Evolutionary conservation across 2,888 invertebrate genomes (phyloP).

Genomic region (Zaprionus lineosus): DNA sequence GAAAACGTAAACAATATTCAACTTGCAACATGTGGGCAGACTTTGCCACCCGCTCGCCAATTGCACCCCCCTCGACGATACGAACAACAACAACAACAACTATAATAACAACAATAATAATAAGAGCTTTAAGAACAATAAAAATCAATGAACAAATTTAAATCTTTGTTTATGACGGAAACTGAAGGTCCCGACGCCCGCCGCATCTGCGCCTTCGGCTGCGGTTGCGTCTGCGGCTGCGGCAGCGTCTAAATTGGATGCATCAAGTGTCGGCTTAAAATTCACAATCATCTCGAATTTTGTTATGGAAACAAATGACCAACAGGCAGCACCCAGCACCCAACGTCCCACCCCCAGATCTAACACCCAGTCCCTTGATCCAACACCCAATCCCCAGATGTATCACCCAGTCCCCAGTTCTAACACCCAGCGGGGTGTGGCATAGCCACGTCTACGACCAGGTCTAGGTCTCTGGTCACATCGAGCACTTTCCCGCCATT

Average conservation of each 20-base stretch:
- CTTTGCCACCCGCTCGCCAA: slow-evolving; percentile 28
- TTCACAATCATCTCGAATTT: slow-evolving; percentile 28
- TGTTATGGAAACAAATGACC: slow-evolving; percentile 17
- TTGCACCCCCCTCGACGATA: no score
- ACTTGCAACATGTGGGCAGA: slow-evolving; percentile 71
- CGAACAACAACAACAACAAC: no score
- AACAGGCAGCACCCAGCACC: no score
- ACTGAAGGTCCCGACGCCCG: slow-evolving; percentile 27
- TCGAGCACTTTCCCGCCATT: slow-evolving; percentile 9
- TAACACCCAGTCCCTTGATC: no score
- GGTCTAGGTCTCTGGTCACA: no score
- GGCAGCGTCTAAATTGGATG: no score
- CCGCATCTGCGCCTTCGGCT: no score
- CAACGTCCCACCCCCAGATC: no score
- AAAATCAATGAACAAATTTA: slow-evolving; percentile 63
- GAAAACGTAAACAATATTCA: slow-evolving; percentile 66
- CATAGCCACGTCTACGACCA: slow-evolving; percentile 8
- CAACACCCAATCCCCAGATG: no score
- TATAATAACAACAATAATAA: no score
- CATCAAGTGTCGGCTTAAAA: slow-evolving; percentile 48
- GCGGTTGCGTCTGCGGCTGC: slow-evolving; percentile 37
- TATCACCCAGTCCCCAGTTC: no score
- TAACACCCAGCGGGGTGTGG: slow-evolving; percentile 35
- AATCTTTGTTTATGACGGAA: slow-evolving; percentile 67
- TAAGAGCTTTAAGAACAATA: no score